Base-by-base conservation (phyloP, 2,113 vertebrate genomes). In the Vidua macroura region DNA sequence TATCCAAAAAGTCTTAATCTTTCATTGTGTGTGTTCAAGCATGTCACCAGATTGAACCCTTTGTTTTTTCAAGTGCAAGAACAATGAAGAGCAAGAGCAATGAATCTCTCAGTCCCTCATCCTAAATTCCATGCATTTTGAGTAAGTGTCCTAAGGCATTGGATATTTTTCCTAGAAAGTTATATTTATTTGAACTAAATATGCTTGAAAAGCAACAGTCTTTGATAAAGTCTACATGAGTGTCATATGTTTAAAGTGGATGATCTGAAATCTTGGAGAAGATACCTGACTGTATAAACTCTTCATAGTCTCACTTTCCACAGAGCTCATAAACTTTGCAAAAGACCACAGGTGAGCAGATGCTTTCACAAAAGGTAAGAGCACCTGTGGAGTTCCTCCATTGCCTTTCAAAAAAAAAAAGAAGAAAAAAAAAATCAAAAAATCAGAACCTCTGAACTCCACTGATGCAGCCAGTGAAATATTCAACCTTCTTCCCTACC, bases 351-450 rank as follows among this genome's bases (percentile, higher is more conserved):
- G 19, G 15, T 58, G 37, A 63, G 15, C 37, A 83, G 39, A 43
- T 52, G 24, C 37, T 68, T 90, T 81, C 63, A 86, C 23, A 83
- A 56, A 77, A 70, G n/a, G 9, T 21, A 80, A 80, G 9, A 37
- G 24, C 22, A 56, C 17, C 33, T 28, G 15, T 55, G 24, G 63
- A 73, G 41, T 37, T 81, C 80, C 14, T 69, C 18, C 27, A 37
- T 15, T 27, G 14, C 8, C 15, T 89, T 70, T 81, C 22, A 1
- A 9, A 52, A 49, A 39, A 37, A 28, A 43, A 21, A 6, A 3
- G 1, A 14, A 10, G 1, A 14, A 10, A 31, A 16, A 16, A 62
- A 7, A 18, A 4, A 2, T 15, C 35, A 21, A 6, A 9, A 5
- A 23, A 20, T 48, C 21, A 37, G 68, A 82, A 4, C 44, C 7